Evolutionary conservation across 2,888 invertebrate species (phyloP), one percentile per base, ranked within the genome.

Genomic region (Perithous albicinctus): DNA sequence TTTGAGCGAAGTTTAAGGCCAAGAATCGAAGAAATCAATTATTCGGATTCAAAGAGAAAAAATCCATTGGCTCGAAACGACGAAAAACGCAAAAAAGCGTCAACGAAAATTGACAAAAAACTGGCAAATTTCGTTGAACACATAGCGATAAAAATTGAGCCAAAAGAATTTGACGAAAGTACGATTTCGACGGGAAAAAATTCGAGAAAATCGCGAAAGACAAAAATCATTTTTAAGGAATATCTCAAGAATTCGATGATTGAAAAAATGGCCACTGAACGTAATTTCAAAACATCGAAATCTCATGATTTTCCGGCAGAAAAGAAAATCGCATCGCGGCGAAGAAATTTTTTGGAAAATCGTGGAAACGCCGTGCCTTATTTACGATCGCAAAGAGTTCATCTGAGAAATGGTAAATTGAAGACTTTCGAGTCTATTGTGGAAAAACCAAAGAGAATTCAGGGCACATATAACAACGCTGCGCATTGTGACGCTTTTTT

Each of bases 361-460:
- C 23, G 61, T 64, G 43, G 35, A 8, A 0, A 15, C 48, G 48
- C 0, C 84, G 69, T 46, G 78, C 86, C 0, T 23, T 84, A 79
- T 23, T 81, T 90, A 18, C 85, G 89, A 32, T 90, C 90, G 61
- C 89, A 89, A 10, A 83, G 87, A 6, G 48, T 77, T 0, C 85
- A 85, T 46, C 83, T 90, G 5, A 86, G 89, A 26, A 90, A 81
- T 12, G 90, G 90, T 0, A 90, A 89, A 66, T 15, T 86, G 0
- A 87, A 80, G 54, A 75, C 75, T 4, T 70, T 78, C 3, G 70
- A 83, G 29, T 20, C 59, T 0, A 5, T 48, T n/a, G 7, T n/a
- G 8, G 26, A 80, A 0, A 38, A 1, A n/a, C 64, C 84, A n/a
- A 8, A 73, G 7, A 82, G 46, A 29, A 26, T 43, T 32, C 43